Evolutionary conservation across 2,797 vertebrate genomes (phyloP).

Genomic region (Tinamus major): DNA sequence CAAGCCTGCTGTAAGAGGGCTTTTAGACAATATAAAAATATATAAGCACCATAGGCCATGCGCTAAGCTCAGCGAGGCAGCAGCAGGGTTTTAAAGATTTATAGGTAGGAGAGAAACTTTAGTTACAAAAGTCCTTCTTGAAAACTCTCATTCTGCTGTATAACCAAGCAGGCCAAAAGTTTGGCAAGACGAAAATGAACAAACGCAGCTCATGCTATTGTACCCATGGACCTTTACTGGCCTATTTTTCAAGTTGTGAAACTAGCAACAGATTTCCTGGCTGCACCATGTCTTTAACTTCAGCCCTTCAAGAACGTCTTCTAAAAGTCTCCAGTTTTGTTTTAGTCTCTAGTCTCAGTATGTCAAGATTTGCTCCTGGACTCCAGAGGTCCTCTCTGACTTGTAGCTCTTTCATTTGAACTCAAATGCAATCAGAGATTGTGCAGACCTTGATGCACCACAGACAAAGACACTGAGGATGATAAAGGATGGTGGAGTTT

Average conservation of each 20-base stretch:
- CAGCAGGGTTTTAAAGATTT: not conserved
- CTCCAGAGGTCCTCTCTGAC: not conserved
- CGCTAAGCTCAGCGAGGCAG: not conserved
- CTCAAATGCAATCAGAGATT: not conserved
- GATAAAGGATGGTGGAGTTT: not conserved
- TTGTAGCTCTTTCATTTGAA: not conserved
- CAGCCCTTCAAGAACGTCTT: not conserved
- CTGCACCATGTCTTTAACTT: not conserved
- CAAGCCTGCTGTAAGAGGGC: not conserved
- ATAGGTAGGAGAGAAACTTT: not conserved
- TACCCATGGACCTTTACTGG: not conserved
- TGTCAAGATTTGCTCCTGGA: not conserved
- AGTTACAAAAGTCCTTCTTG: not conserved
- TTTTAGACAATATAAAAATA: not conserved
- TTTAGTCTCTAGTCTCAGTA: not conserved
- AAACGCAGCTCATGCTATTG: not conserved
- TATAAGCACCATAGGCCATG: not conserved
- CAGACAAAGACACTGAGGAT: not conserved
- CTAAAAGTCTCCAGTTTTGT: not conserved
- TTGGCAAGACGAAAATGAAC: not conserved
- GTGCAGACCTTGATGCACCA: not conserved
- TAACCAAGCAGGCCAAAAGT: not conserved
- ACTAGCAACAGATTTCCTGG: not conserved
- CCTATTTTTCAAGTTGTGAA: not conserved
- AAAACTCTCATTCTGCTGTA: slow-evolving; percentile 10